phyloP scores from a whole-genome alignment of 2,888 invertebrate genomes.

The Xestia rhomboidea region DNA sequence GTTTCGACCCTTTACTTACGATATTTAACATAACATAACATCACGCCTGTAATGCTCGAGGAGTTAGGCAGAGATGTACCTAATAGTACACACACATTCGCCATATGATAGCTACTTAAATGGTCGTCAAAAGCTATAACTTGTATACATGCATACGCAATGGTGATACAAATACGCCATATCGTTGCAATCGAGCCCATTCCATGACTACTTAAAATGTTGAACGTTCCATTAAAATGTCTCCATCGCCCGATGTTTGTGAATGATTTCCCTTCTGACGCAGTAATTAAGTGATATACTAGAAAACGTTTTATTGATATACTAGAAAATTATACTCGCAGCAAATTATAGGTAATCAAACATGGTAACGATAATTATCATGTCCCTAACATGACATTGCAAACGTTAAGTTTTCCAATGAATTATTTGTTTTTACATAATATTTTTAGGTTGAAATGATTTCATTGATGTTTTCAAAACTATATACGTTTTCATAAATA shows the following conservation, averaged over 20 bases:
- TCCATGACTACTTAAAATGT: constrained; percentile 54
- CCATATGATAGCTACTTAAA: background rate
- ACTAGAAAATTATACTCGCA: constrained; percentile 39
- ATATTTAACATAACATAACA: too few species aligned
- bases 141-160: background rate
- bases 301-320: constrained; percentile 67
- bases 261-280: constrained; percentile 71
- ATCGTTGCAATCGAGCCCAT: constrained; percentile 29
- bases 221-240: constrained; percentile 68
- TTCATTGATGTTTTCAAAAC: background rate
- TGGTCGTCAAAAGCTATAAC: background rate
- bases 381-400: constrained; percentile 1
- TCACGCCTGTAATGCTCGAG: too few species aligned
- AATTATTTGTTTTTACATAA: background rate
- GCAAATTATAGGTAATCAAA: constrained; percentile 32
- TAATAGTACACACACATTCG: too few species aligned
- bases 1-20: constrained; percentile 1
- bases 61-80: too few species aligned
- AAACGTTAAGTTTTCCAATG: background rate
- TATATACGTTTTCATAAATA: too few species aligned
- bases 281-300: constrained; percentile 67
- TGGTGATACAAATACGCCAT: constrained; percentile 20
- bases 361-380: constrained; percentile 8
- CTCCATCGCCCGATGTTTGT: constrained; percentile 61
- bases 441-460: background rate